A percentile compares a stretch with the other conserved stretches of the same genome.
Evolutionary conservation across 2,888 invertebrate species (phyloP).

Genomic region (Bombylius major): DNA sequence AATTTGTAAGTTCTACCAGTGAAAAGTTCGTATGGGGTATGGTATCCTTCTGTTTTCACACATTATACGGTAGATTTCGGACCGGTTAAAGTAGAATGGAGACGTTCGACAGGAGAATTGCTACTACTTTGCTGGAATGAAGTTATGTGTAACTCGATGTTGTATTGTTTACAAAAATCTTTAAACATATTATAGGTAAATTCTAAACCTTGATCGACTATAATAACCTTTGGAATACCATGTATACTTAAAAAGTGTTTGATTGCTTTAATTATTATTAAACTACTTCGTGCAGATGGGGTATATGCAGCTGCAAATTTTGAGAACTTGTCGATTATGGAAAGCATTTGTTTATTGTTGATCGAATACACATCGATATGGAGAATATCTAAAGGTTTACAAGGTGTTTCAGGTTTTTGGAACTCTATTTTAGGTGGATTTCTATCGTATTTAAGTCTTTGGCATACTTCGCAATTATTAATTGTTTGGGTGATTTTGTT

Average conservation of each 20-base stretch:
- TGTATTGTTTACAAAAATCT: neutral
- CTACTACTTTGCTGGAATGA: neutral
- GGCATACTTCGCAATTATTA: too few species aligned
- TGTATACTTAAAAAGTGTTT: neutral
- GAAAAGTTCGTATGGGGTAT: neutral
- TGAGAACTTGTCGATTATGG: neutral
- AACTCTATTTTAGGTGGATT: too few species aligned
- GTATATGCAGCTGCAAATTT: neutral
- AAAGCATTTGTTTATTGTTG: neutral
- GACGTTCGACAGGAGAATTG: neutral
- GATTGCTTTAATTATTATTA: neutral
- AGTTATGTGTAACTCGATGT: neutral
- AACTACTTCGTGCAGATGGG: neutral
- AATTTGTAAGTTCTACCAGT: neutral
- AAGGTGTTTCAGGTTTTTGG: neutral
- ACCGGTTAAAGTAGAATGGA: neutral
- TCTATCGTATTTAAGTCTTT: too few species aligned
- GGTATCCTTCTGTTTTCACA: neutral
- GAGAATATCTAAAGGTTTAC: neutral
- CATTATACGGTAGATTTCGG: neutral
- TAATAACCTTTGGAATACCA: neutral
- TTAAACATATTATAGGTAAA: neutral
- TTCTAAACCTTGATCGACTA: neutral
- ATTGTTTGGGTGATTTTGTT: neutral
- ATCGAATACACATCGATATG: neutral